A percentile compares a stretch with the other conserved stretches of the same genome.
Conservation (phyloP, 2,888 invertebrate species). For the Drosophila putrida region DNA sequence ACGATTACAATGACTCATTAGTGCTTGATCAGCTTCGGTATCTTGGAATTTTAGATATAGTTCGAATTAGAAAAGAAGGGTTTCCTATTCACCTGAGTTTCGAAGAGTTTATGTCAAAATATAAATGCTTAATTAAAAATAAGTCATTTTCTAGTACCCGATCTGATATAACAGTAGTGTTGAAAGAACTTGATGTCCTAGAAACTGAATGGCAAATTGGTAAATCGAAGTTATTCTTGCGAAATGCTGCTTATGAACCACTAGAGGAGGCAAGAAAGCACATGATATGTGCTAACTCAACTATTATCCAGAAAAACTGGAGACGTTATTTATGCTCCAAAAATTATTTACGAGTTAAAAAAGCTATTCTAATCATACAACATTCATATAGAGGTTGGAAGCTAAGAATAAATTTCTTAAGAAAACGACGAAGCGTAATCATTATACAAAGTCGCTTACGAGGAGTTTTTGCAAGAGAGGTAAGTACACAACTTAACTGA, state of each 20-base stretch:
- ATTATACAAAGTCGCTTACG: slow-evolving; percentile 94
- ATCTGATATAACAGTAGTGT: slow-evolving; percentile 84
- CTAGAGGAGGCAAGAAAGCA: slow-evolving; percentile 92
- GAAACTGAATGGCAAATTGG: slow-evolving; percentile 95
- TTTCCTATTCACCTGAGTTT: slow-evolving; percentile 94
- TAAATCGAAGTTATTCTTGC: slow-evolving; percentile 93
- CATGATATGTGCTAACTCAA: slow-evolving; percentile 89
- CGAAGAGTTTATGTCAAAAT: slow-evolving; percentile 91
- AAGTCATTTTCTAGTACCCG: slow-evolving; percentile 70
- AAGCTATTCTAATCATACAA: slow-evolving; percentile 91
- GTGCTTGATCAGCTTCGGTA: slow-evolving; percentile 95
- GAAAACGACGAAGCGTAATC: slow-evolving; percentile 92
- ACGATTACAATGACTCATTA: slow-evolving; percentile 91
- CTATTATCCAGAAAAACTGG: slow-evolving; percentile 92
- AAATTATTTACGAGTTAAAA: slow-evolving; percentile 89
- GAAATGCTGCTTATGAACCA: slow-evolving; percentile 92
- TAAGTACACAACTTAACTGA: slow-evolving; percentile 66
- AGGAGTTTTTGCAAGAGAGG: slow-evolving; percentile 96
- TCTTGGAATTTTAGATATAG: slow-evolving; percentile 97
- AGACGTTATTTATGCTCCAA: slow-evolving; percentile 88
- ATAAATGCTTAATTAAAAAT: slow-evolving; percentile 88
- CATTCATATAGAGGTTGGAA: slow-evolving; percentile 95
- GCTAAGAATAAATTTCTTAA: slow-evolving; percentile 92
- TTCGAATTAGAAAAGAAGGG: slow-evolving; percentile 95
- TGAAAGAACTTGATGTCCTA: slow-evolving; percentile 89